Base-by-base conservation (phyloP, 2,888 invertebrate species). In the Baccha elongata region DNA sequence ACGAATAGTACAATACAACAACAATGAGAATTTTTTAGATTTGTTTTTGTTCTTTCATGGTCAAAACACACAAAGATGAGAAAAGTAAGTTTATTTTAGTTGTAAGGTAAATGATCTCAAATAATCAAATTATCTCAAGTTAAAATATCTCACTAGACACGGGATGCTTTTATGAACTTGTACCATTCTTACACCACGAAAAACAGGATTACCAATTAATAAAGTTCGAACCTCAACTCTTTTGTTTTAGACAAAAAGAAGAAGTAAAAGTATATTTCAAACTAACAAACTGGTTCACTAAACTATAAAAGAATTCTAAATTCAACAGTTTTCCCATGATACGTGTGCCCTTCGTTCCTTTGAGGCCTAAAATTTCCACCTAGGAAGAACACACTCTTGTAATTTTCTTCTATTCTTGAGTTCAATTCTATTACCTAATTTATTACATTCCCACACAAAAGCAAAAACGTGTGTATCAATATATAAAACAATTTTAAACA, bases 401-500 rank as follows among this genome's bases (percentile, higher is more conserved):
- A 26, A 44, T 60, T 60, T 15, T 44, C 17, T 19, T 11, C 26
- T 29, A 8, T 35, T 40, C 13, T n/a, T n/a, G n/a, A 44, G n/a
- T 55, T 37, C 21, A 37, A 44, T 29, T 60, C 60, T 17, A 44
- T 42, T 44, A 29, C 5, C 13, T 44, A 44, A 60, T 60, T 60
- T 44, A 29, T 60, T 44, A 60, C 17, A 29, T 60, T 44, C 44
- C 44, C 60, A 60, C 60, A 60, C 60, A 60, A 44, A 60, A 44
- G 29, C 19, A 29, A 60, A 60, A 60, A 60, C 44, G 60, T 60
- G 60, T 44, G 13, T 44, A 44, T 1, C 0, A 44, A 44, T 44
- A 60, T 44, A 44, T 29, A 60, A 44, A 60, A 58, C 42, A 26
- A 60, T 29, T 60, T 32, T 19, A 42, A 76, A 71, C 64, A 71